These are phyloP conservation scores for Lordiphosa collinella DNA, from an alignment of 1,140 invertebrate species.

Conservation along the genomic window DNA sequence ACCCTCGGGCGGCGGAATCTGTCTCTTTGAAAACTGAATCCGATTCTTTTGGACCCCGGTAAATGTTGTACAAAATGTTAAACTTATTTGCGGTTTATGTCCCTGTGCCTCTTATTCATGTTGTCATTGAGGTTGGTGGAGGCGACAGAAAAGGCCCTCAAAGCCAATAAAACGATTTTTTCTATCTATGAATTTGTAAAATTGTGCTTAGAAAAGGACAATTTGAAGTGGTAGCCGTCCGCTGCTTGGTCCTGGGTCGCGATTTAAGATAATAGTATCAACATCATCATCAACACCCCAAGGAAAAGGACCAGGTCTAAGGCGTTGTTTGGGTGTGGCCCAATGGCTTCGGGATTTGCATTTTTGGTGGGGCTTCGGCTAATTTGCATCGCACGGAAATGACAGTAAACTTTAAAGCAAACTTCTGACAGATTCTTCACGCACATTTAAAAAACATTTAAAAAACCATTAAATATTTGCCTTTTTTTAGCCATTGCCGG, in stretches of 20 bases:
- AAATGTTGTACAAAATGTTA: conserved; percentile 54
- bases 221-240: conserved; percentile 54
- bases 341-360: conserved; percentile 39
- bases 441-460: conserved; percentile 79
- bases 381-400: conserved; percentile 57
- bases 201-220: conserved; percentile 54
- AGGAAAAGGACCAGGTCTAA: conserved; percentile 35
- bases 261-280: conserved; percentile 79
- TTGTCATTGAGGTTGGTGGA: conserved; percentile 38
- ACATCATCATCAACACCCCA: conserved; percentile 77
- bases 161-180: conserved; percentile 80
- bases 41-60: conserved; percentile 10
- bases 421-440: conserved; percentile 62
- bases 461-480: conserved; percentile 72
- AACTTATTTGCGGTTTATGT: conserved; percentile 76
- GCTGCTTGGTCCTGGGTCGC: conserved; percentile 41
- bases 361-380: conserved; percentile 37
- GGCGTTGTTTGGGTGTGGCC: conserved; percentile 52
- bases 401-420: conserved; percentile 51
- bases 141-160: conserved; percentile 72
- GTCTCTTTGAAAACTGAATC: conserved; percentile 3
- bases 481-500: conserved; percentile 14
- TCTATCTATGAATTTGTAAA: conserved; percentile 73
- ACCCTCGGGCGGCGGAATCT: conserved; percentile 35
- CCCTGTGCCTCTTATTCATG: conserved; percentile 46